Evolutionary conservation across 2,113 vertebrate species (phyloP).

Genomic region (Melanerpes aurifrons): DNA sequence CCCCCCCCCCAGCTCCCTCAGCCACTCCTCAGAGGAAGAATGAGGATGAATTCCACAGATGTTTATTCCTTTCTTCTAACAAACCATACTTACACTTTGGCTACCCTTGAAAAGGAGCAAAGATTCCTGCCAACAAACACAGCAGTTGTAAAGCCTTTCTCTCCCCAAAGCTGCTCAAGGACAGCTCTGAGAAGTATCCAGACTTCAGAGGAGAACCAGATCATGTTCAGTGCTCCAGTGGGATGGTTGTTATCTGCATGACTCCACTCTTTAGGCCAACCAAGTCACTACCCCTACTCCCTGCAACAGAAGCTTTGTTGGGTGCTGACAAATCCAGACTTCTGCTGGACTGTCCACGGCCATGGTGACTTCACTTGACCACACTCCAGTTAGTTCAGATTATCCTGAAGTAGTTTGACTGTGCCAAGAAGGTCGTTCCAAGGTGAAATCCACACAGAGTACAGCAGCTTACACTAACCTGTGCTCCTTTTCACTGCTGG

Average conservation of each 20-base stretch:
- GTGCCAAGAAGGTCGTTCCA: neutral
- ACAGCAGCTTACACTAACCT: neutral
- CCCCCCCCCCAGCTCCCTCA: neutral
- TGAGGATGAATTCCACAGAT: rapidly evolving
- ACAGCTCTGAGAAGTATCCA: neutral
- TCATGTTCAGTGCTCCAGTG: neutral
- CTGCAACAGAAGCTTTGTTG: neutral
- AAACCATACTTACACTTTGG: neutral
- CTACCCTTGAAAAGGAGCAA: neutral
- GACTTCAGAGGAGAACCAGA: neutral
- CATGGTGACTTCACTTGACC: neutral
- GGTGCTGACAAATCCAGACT: neutral
- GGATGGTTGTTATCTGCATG: neutral
- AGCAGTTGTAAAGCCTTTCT: neutral
- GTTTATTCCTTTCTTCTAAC: neutral
- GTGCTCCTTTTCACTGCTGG: neutral
- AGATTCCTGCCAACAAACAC: neutral
- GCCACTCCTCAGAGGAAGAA: neutral
- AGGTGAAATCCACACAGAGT: neutral
- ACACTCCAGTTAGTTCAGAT: neutral
- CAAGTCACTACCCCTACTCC: neutral
- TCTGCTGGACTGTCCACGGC: neutral
- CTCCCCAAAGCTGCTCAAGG: neutral
- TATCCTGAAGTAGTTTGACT: neutral
- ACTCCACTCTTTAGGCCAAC: neutral